A percentile compares a stretch with the other conserved stretches of the same genome.
Evolutionary conservation across 2,888 invertebrate genomes (phyloP).

Genomic region (Eristalis tenax): DNA sequence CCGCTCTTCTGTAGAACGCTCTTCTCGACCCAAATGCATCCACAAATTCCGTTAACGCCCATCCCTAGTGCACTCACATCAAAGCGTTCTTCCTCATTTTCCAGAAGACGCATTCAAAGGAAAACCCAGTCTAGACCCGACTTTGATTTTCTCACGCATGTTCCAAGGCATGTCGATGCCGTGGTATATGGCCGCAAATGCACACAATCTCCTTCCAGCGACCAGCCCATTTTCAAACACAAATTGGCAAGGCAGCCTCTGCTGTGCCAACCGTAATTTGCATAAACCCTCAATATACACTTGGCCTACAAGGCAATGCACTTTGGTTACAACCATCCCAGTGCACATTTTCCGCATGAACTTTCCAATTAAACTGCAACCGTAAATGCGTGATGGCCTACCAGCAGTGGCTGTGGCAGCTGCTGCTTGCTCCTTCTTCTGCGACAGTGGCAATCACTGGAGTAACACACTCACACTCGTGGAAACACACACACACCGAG

Average conservation of each 20-base stretch:
- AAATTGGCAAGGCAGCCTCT: conserved; percentile 18
- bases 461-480: conserved; percentile 20
- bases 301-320: conserved; percentile 67
- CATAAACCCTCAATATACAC: conserved; percentile 52
- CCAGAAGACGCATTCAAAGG: neutral
- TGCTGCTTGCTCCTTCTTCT: conserved; percentile 17
- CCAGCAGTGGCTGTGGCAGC: conserved; percentile 36
- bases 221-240: neutral
- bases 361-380: conserved; percentile 68
- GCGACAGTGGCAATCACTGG: conserved; percentile 45
- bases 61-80: neutral
- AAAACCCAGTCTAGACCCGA: conserved; percentile 1
- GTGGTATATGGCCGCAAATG: conserved; percentile 43
- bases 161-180: conserved; percentile 24
- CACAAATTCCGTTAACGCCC: neutral
- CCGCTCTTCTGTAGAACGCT: no score
- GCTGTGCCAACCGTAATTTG: conserved; percentile 51
- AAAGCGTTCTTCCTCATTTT: neutral
- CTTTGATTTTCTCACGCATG: conserved; percentile 66
- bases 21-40: no score
- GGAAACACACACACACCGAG: conserved; percentile 3
- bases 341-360: conserved; percentile 61
- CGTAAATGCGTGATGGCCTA: conserved; percentile 21
- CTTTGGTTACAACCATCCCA: conserved; percentile 41
- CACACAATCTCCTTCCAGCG: neutral